phyloP scores from a whole-genome alignment of 2,113 vertebrate species.

The Galbula dea region DNA sequence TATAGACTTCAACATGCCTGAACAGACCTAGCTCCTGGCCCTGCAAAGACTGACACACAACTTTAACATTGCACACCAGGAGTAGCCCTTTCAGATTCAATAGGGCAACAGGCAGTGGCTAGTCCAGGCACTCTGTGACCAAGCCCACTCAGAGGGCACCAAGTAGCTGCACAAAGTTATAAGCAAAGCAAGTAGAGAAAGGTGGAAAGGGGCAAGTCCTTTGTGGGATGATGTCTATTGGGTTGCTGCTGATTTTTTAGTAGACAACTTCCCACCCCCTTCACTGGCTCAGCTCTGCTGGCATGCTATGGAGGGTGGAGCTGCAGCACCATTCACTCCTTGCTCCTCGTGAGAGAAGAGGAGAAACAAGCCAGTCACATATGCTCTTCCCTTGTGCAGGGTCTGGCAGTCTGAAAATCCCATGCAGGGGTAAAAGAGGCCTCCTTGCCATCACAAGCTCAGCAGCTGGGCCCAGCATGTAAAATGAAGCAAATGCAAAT shows the following conservation, averaged over 20 bases:
- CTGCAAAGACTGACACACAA: neutral
- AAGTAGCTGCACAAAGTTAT: neutral
- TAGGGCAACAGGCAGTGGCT: fast-evolving
- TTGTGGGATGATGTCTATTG: neutral
- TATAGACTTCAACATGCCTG: neutral
- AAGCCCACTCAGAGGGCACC: fast-evolving
- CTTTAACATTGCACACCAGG: neutral
- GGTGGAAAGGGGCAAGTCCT: neutral
- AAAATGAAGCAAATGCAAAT: conserved; percentile 38
- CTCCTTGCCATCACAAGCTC: conserved; percentile 43
- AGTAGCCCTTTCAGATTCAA: neutral
- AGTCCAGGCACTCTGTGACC: fast-evolving
- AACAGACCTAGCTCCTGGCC: neutral
- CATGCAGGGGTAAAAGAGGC: conserved; percentile 30
- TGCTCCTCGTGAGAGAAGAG: neutral
- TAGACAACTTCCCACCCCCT: neutral
- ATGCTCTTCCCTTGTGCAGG: conserved; percentile 18
- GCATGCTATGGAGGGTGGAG: conserved; percentile 20
- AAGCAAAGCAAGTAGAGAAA: neutral
- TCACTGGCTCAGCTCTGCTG: neutral
- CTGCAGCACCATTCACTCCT: neutral
- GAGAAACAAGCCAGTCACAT: neutral
- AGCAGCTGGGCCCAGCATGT: conserved; percentile 44
- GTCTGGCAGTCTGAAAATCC: conserved; percentile 37
- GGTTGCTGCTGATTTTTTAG: neutral